Conservation (phyloP, 2,888 invertebrate species). For the Diploptera punctata region DNA sequence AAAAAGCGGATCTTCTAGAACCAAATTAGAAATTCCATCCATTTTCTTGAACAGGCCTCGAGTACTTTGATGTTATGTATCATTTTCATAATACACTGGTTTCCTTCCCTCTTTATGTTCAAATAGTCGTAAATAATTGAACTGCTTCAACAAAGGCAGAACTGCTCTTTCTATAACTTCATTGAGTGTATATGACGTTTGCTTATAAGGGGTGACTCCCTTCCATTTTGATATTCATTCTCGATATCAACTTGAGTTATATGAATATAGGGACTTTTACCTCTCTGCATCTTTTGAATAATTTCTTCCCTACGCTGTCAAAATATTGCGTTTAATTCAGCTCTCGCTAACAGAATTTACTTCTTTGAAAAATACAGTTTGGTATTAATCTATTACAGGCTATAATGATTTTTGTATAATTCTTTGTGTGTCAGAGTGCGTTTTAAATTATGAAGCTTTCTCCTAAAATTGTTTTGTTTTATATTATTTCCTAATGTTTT, state of each 20-base stretch:
- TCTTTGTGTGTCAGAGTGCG: no score
- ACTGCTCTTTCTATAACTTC: not conserved
- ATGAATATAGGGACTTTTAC: not conserved
- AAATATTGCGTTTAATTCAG: no score
- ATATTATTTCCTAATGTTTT: no score
- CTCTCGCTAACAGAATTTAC: no score
- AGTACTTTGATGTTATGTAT: not conserved
- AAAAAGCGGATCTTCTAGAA: no score
- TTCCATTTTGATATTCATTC: not conserved
- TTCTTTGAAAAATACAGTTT: no score
- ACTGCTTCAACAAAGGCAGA: not conserved
- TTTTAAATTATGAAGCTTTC: no score
- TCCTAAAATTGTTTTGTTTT: no score
- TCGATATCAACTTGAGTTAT: not conserved
- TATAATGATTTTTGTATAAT: no score
- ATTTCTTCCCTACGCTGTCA: not conserved
- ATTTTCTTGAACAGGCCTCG: no score
- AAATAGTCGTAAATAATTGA: not conserved
- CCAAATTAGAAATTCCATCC: no score
- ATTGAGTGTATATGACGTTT: not conserved
- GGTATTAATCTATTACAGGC: no score
- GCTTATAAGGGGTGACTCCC: not conserved
- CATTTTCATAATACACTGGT: not conserved
- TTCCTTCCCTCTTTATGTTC: not conserved
- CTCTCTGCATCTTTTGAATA: not conserved